Conservation (phyloP, 1,140 invertebrate genomes). For the Anthonomus grandis region DNA sequence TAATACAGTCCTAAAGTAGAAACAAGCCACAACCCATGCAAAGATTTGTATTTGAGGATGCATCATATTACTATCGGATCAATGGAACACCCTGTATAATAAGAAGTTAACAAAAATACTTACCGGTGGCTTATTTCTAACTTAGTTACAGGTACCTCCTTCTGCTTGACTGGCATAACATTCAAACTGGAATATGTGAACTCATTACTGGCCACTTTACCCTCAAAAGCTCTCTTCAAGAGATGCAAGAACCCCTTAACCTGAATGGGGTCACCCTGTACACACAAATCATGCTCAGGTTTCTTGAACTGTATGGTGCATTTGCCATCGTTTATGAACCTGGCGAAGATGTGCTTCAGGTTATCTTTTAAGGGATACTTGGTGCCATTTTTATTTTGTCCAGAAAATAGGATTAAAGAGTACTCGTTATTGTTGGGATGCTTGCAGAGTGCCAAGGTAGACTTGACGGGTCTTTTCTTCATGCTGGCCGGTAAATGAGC, state of each 20-base stretch:
- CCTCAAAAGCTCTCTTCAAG: slow-evolving; percentile 59
- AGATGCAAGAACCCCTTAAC: slow-evolving; percentile 66
- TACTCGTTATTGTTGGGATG: slow-evolving; percentile 57
- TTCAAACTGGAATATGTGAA: slow-evolving; percentile 53
- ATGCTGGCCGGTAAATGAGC: slow-evolving; percentile 47
- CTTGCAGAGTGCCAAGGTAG: slow-evolving; percentile 63
- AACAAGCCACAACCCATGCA: no score
- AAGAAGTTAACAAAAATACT: no score
- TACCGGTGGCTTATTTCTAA: no score
- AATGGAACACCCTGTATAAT: no score
- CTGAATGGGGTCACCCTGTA: slow-evolving; percentile 62
- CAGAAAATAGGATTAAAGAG: slow-evolving; percentile 63
- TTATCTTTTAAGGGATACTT: slow-evolving; percentile 66
- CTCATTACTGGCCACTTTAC: slow-evolving; percentile 56
- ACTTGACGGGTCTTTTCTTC: slow-evolving; percentile 54
- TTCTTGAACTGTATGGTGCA: slow-evolving; percentile 66
- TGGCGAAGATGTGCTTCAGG: slow-evolving; percentile 63
- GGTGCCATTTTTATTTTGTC: slow-evolving; percentile 60
- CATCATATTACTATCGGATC: no score
- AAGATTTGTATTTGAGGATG: no score
- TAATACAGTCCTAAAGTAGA: no score
- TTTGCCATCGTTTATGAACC: slow-evolving; percentile 70
- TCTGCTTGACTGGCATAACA: slow-evolving; percentile 50
- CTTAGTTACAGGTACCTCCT: slow-evolving; percentile 53
- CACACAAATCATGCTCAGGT: slow-evolving; percentile 66